phyloP scores from a whole-genome alignment of 2,888 invertebrate genomes.

The Alviniconcha strummeri region DNA sequence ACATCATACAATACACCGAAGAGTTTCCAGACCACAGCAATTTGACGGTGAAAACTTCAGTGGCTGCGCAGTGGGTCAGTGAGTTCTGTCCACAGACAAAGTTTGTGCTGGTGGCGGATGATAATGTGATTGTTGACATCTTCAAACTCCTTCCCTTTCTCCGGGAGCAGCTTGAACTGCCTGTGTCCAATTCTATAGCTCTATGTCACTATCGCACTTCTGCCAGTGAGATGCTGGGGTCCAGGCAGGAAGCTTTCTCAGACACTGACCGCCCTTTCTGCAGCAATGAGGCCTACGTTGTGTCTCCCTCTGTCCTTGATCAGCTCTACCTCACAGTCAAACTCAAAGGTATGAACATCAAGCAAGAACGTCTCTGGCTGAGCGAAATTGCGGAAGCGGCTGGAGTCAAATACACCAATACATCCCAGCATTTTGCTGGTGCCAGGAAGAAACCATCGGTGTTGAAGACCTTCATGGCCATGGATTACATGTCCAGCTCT shows the following conservation, averaged over 20 bases:
- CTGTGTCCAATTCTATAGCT: constrained; percentile 27
- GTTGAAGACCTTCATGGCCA: constrained; percentile 39
- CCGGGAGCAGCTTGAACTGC: constrained; percentile 16
- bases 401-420: constrained; percentile 38
- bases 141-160: constrained; percentile 45
- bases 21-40: constrained; percentile 33
- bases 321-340: constrained; percentile 44
- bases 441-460: constrained; percentile 34
- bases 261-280: constrained; percentile 39
- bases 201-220: constrained; percentile 46
- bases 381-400: constrained; percentile 43
- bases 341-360: constrained; percentile 36
- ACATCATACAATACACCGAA: constrained; percentile 38
- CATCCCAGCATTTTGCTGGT: constrained; percentile 41
- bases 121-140: constrained; percentile 47
- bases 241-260: background rate
- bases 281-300: constrained; percentile 43
- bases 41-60: constrained; percentile 37
- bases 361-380: constrained; percentile 35
- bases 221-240: constrained; percentile 30
- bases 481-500: constrained; percentile 38
- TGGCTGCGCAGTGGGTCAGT: constrained; percentile 38
- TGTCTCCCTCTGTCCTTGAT: constrained; percentile 39
- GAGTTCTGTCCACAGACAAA: constrained; percentile 39
- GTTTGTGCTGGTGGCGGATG: constrained; percentile 40